Percentiles rank a stretch among this genome's conserved stretches.
Evolutionary conservation across 2,113 vertebrate genomes (phyloP).

Genomic region (Harpagus bidentatus): DNA sequence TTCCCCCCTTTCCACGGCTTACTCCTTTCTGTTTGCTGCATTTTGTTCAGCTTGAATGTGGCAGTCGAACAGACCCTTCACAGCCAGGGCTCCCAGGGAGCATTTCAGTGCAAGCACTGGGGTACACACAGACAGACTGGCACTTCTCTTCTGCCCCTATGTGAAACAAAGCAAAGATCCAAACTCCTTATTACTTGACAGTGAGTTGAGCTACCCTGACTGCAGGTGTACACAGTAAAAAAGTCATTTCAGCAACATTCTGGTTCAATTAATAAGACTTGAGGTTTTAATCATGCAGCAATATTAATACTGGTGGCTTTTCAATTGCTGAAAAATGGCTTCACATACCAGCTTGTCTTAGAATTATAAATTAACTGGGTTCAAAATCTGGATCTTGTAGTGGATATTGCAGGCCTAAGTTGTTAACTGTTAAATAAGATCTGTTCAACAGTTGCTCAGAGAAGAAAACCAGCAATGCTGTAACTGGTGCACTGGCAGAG

Average conservation of each 20-base stretch:
- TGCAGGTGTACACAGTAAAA: background rate
- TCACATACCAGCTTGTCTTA: background rate
- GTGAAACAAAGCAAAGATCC: background rate
- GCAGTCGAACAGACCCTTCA: fast-evolving
- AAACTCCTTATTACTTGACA: background rate
- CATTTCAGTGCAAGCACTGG: background rate
- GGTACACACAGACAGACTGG: background rate
- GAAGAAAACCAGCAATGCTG: background rate
- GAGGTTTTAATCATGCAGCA: background rate
- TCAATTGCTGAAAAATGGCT: background rate
- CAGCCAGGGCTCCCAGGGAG: background rate
- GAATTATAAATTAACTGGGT: background rate
- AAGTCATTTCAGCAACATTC: background rate
- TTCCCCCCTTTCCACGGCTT: background rate
- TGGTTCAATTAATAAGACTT: background rate
- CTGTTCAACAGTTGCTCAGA: background rate
- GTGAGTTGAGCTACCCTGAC: background rate
- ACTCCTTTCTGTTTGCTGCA: background rate
- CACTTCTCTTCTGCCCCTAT: background rate
- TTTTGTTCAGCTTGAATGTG: background rate
- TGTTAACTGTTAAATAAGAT: background rate
- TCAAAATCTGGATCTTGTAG: background rate
- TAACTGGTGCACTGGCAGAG: background rate
- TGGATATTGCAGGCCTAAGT: background rate
- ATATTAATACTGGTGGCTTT: background rate